Evolutionary conservation across 2,113 vertebrate genomes (phyloP).

Genomic region (Nothocercus nigrocapillus): DNA sequence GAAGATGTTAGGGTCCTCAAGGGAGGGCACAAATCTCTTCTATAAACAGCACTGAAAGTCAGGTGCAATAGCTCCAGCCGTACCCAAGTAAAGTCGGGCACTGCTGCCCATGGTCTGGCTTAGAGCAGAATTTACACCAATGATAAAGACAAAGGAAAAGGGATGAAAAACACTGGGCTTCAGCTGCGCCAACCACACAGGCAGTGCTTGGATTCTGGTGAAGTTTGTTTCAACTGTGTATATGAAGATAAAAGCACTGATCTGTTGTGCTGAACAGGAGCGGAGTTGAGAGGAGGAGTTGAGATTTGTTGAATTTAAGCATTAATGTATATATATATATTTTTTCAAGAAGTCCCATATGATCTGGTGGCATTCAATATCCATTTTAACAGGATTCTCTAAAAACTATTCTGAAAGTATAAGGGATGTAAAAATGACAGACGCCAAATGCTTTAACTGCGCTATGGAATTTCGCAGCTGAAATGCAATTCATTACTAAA

Average conservation of each 20-base stretch:
- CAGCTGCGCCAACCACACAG: neutral
- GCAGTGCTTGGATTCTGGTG: neutral
- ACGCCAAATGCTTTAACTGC: neutral
- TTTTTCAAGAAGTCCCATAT: neutral
- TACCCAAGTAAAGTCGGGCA: neutral
- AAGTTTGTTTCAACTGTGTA: neutral
- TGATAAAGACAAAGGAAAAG: neutral
- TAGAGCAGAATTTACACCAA: neutral
- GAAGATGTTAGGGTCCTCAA: neutral
- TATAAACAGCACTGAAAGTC: neutral
- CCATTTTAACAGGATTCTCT: neutral
- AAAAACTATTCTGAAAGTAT: neutral
- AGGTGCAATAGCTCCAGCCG: neutral
- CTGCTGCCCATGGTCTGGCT: neutral
- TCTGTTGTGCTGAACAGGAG: neutral
- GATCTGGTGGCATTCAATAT: neutral
- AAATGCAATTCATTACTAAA: neutral
- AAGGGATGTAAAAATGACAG: neutral
- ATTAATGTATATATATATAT: neutral
- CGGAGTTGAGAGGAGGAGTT: neutral
- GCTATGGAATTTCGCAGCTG: neutral
- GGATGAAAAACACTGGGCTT: neutral
- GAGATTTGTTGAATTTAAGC: neutral
- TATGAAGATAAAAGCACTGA: neutral
- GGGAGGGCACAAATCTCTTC: neutral